A percentile compares a stretch with the other conserved stretches of the same genome.
phyloP scores from a whole-genome alignment of 2,888 invertebrate genomes.

The Acanthosepion lycidas region DNA sequence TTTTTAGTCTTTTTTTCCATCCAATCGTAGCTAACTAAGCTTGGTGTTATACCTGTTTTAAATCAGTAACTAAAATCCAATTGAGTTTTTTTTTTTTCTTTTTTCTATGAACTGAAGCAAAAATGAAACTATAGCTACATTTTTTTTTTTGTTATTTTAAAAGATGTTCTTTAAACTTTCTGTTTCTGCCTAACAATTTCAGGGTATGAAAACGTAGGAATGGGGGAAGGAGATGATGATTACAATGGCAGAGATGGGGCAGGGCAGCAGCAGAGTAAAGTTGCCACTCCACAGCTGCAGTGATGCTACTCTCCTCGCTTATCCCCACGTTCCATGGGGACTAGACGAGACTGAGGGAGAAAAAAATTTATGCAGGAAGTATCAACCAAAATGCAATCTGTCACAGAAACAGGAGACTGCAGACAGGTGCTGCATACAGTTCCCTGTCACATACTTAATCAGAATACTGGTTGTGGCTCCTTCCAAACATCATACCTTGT shows the following conservation, averaged over 20 bases:
- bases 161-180: background rate
- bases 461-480: constrained; percentile 52
- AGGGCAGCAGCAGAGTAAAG: background rate
- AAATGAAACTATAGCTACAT: constrained; percentile 5
- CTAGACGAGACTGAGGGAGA: no score
- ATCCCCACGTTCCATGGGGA: background rate
- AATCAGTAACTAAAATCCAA: background rate
- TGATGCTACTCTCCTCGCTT: background rate
- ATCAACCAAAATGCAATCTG: constrained; percentile 8
- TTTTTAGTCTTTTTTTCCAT: background rate
- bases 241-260: background rate
- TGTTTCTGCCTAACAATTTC: constrained; percentile 10
- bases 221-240: background rate
- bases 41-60: background rate
- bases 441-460: background rate
- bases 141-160: background rate
- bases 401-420: background rate
- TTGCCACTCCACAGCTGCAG: background rate
- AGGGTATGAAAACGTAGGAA: background rate
- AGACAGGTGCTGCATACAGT: background rate
- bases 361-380: background rate
- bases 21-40: constrained; percentile 33
- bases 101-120: background rate
- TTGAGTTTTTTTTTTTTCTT: background rate
- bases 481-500: constrained; percentile 69